These are phyloP conservation scores for Neoaliturus tenellus DNA, from an alignment of 2,888 invertebrate species.

Conservation along the genomic window DNA sequence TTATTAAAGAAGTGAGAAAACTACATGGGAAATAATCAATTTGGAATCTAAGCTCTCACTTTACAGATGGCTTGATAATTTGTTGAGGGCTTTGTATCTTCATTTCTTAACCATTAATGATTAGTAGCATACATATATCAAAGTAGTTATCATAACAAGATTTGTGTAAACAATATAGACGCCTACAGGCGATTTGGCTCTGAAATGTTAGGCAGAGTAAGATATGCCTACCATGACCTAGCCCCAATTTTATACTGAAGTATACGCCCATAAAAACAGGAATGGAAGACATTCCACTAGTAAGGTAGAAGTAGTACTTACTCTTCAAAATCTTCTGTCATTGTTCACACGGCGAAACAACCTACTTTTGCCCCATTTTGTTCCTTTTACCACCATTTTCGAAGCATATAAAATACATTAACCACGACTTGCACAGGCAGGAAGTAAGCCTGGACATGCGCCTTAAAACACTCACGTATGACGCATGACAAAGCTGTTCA, in stretches of 20 bases:
- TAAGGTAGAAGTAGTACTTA: constrained; percentile 75
- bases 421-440: constrained; percentile 62
- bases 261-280: constrained; percentile 58
- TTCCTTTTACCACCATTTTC: constrained; percentile 90
- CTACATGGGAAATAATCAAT: too few relatives aligned
- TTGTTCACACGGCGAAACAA: constrained; percentile 90
- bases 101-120: not conserved
- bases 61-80: constrained; percentile 21
- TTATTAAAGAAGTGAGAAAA: too few relatives aligned
- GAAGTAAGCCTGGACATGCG: constrained; percentile 63
- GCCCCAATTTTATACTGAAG: constrained; percentile 64
- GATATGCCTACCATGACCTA: constrained; percentile 63
- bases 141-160: not conserved
- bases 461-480: constrained; percentile 54
- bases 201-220: constrained; percentile 41
- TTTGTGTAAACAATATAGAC: constrained; percentile 24
- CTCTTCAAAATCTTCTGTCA: constrained; percentile 95
- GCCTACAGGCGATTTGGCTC: constrained; percentile 40
- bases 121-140: too few relatives aligned
- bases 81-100: not conserved
- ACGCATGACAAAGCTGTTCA: constrained; percentile 61
- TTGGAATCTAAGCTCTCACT: not conserved
- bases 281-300: constrained; percentile 27
- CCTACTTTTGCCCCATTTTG: constrained; percentile 89
- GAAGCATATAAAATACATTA: constrained; percentile 75